Evolutionary conservation across 37 sponge, comb jelly and placozoan species (phyloP).

Genomic region (Ephydatia muelleri): DNA sequence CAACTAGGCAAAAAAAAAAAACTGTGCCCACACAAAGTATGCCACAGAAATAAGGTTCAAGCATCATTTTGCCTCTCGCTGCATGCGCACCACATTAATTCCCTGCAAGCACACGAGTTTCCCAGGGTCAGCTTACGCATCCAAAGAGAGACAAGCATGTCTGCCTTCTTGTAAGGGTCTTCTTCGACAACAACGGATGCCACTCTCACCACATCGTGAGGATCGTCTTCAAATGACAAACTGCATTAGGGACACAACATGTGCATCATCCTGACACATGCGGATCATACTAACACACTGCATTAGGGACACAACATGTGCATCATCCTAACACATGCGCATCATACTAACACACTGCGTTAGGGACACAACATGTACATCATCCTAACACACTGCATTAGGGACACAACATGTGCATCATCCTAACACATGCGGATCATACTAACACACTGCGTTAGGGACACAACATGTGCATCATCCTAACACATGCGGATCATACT

Average conservation of each 20-base stretch:
- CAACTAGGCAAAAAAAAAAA: too few relatives aligned
- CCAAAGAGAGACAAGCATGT: constrained; percentile 45
- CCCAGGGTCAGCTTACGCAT: constrained; percentile 34
- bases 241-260: not conserved
- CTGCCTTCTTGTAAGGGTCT: constrained; percentile 9
- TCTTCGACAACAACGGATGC: not conserved
- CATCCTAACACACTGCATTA: not conserved
- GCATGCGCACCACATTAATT: constrained; percentile 6
- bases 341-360: constrained; percentile 6
- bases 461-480: too few relatives aligned
- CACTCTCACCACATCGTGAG: constrained; percentile 17
- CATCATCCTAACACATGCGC: not conserved
- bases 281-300: not conserved
- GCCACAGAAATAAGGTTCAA: constrained; percentile 4
- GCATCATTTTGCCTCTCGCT: not conserved
- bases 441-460: too few relatives aligned
- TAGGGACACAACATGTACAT: constrained; percentile 4
- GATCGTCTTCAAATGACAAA: constrained; percentile 39
- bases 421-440: too few relatives aligned
- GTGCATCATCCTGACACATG: not conserved
- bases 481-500: too few relatives aligned
- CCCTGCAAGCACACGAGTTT: constrained; percentile 21
- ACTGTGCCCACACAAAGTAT: constrained; percentile 6
- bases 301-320: not conserved
- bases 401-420: too few relatives aligned